Percentiles rank a stretch among this genome's conserved stretches.
Evolutionary conservation across 2,888 invertebrate species (phyloP).

Genomic region (Habrosyne pyritoides): DNA sequence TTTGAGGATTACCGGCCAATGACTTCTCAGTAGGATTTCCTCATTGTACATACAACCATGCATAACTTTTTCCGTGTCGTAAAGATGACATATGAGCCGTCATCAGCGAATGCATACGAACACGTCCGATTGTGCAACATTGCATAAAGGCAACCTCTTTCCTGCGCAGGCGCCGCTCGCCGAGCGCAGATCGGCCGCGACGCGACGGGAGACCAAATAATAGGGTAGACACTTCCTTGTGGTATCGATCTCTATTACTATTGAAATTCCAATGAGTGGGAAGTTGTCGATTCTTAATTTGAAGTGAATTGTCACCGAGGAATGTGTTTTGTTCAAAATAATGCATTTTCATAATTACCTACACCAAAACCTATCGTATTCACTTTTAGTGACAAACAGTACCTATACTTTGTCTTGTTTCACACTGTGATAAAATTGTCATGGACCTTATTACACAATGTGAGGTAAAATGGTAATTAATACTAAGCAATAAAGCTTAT

Average conservation of each 20-base stretch:
- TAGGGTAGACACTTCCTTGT: background rate
- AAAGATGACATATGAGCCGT: background rate
- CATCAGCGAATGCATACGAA: slow-evolving; percentile 2
- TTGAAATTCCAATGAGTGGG: background rate
- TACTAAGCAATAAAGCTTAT: too few relatives aligned
- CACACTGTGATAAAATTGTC: too few relatives aligned
- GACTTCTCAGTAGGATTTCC: background rate
- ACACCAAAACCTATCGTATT: too few relatives aligned
- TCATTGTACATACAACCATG: background rate
- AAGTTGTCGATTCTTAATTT: background rate
- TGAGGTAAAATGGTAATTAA: too few relatives aligned
- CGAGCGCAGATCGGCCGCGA: background rate
- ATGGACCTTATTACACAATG: too few relatives aligned
- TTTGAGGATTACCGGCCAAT: background rate
- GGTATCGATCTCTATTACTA: background rate
- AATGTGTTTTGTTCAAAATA: too few relatives aligned
- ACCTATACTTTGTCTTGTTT: too few relatives aligned
- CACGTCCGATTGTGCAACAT: slow-evolving; percentile 6
- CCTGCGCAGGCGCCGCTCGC: background rate
- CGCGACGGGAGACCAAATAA: background rate
- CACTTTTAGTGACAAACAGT: too few relatives aligned
- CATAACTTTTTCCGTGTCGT: background rate
- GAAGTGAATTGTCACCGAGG: background rate
- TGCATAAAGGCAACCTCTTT: background rate
- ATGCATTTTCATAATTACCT: too few relatives aligned